These are phyloP conservation scores for Epistrophella euchroma DNA, from an alignment of 2,888 invertebrate genomes.

Conservation along the genomic window DNA sequence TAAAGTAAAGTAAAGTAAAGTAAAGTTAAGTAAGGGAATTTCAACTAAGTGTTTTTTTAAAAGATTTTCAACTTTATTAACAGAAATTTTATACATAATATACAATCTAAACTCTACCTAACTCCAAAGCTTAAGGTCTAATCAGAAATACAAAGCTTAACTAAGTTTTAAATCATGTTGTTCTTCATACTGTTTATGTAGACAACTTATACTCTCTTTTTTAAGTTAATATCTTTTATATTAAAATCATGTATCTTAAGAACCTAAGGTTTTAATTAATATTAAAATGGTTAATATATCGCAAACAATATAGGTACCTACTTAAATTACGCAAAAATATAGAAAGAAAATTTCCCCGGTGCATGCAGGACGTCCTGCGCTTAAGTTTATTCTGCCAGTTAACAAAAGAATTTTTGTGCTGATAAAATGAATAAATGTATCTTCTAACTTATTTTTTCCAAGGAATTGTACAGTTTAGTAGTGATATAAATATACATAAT, in stretches of 20 bases:
- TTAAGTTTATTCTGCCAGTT: background rate
- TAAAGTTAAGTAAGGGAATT: too few species aligned
- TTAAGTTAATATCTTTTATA: background rate
- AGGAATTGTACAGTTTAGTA: conserved; percentile 39
- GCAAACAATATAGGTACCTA: too few species aligned
- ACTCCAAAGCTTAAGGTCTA: conserved; percentile 35
- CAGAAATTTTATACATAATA: conserved; percentile 15
- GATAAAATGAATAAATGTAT: background rate
- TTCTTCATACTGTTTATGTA: background rate
- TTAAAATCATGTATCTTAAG: background rate
- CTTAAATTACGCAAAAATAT: background rate
- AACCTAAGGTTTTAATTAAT: background rate
- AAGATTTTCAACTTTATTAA: conserved; percentile 14
- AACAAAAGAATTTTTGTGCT: conserved; percentile 53
- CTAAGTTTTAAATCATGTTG: conserved; percentile 15
- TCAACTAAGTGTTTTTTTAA: too few species aligned
- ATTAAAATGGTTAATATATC: too few species aligned
- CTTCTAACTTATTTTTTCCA: background rate
- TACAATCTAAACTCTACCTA: conserved; percentile 36
- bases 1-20: too few species aligned
- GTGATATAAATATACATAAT: conserved; percentile 25
- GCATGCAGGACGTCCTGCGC: background rate
- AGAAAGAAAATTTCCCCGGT: background rate
- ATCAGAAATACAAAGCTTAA: conserved; percentile 43
- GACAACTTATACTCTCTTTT: background rate